Conservation (phyloP, 2,113 vertebrate genomes). For the Heterotis niloticus region DNA sequence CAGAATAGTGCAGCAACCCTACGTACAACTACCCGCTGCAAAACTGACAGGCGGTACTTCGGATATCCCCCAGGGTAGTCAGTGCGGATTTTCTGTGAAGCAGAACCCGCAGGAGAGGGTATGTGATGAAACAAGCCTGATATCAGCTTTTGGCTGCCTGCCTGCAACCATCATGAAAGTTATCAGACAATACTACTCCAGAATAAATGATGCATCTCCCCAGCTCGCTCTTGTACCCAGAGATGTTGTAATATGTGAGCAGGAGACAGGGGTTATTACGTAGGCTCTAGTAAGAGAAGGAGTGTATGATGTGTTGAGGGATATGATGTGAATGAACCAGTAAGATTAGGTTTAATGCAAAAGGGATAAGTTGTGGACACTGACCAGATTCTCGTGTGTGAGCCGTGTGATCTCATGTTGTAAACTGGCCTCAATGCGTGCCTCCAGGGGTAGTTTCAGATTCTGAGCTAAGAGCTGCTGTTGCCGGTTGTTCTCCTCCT, state of each 20-base stretch:
- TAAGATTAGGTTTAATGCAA: not conserved
- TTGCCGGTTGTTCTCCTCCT: constrained; percentile 80
- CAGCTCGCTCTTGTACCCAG: too few relatives aligned
- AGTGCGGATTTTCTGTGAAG: constrained; percentile 80
- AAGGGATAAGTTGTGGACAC: constrained; percentile 31
- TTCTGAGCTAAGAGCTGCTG: constrained; percentile 82
- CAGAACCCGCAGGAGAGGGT: constrained; percentile 13
- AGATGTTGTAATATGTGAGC: too few relatives aligned
- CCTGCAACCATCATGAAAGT: too few relatives aligned
- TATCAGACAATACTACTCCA: not conserved
- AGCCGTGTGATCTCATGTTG: constrained; percentile 91
- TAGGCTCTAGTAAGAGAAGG: not conserved
- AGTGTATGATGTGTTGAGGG: not conserved
- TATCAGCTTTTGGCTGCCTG: not conserved
- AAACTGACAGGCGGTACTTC: constrained; percentile 76
- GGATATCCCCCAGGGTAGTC: constrained; percentile 79
- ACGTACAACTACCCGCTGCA: constrained; percentile 82
- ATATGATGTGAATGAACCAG: not conserved
- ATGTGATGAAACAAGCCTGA: not conserved
- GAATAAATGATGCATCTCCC: not conserved
- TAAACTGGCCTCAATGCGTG: constrained; percentile 78
- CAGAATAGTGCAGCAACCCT: constrained; percentile 44
- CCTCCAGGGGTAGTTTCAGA: constrained; percentile 79
- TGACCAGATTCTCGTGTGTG: constrained; percentile 87
- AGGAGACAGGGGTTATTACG: not conserved